A percentile compares a stretch with the other conserved stretches of the same genome.
phyloP scores from a whole-genome alignment of 1,140 invertebrate species.

The Lethrus apterus region DNA sequence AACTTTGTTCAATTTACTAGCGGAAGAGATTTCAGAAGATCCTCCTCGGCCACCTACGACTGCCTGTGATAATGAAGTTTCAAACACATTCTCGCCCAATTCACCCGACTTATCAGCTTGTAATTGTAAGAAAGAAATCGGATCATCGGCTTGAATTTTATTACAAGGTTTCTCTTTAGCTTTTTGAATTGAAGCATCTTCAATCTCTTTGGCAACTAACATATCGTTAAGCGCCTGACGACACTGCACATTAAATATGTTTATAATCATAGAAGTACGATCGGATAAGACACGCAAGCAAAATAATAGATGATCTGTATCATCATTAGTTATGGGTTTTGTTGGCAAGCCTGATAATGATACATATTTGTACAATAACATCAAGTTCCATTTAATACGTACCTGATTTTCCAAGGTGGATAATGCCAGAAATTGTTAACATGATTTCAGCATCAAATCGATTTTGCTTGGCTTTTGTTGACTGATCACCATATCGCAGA shows the following conservation, averaged over 20 bases:
- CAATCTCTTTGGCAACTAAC: conserved; percentile 74
- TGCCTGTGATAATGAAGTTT: conserved; percentile 88
- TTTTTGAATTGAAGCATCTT: conserved; percentile 50
- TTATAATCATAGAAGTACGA: conserved; percentile 57
- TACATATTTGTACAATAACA: too few species aligned
- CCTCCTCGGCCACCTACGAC: conserved; percentile 56
- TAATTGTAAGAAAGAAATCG: conserved; percentile 80
- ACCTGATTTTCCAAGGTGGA: conserved; percentile 77
- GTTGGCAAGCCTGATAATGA: conserved; percentile 49
- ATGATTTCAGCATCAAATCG: conserved; percentile 75
- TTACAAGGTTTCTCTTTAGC: conserved; percentile 65
- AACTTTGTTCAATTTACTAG: conserved; percentile 74
- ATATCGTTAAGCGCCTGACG: conserved; percentile 76
- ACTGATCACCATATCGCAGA: conserved; percentile 57
- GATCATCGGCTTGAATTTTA: conserved; percentile 78
- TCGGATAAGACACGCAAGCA: conserved; percentile 77
- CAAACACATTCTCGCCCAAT: conserved; percentile 88
- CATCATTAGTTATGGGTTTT: conserved; percentile 90
- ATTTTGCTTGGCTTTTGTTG: conserved; percentile 56
- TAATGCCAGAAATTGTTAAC: conserved; percentile 79
- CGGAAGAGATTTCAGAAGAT: conserved; percentile 42
- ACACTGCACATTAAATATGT: conserved; percentile 74
- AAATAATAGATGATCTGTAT: conserved; percentile 82
- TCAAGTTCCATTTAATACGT: too few species aligned
- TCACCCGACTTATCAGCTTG: conserved; percentile 63